A percentile compares a stretch with the other conserved stretches of the same genome.
Conservation (phyloP, 2,888 invertebrate genomes). For the Drosophila mulleri region DNA sequence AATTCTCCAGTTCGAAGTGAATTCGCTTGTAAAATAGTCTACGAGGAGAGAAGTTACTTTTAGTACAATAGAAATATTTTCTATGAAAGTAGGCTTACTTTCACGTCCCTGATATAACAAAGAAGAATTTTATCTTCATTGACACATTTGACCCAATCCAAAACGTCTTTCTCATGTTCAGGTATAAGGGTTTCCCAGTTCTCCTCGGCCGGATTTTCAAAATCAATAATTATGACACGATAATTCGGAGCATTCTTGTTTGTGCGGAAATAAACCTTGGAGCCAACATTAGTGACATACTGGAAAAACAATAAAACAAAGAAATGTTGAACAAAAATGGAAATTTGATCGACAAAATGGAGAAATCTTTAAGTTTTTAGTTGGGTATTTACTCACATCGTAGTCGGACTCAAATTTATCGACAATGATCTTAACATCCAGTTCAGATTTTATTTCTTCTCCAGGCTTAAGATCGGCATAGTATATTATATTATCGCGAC, state of each 20-base stretch:
- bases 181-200: conserved; percentile 94
- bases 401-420: conserved; percentile 97
- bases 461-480: conserved; percentile 91
- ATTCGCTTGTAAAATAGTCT: conserved; percentile 94
- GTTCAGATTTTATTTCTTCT: conserved; percentile 88
- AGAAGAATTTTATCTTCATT: conserved; percentile 94
- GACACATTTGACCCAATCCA: conserved; percentile 95
- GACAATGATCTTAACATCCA: conserved; percentile 92
- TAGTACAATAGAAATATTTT: not conserved
- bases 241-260: conserved; percentile 98
- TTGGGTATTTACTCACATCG: conserved; percentile 87
- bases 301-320: conserved; percentile 85
- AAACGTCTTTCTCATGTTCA: conserved; percentile 93
- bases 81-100: conserved; percentile 87
- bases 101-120: conserved; percentile 97
- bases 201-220: conserved; percentile 89
- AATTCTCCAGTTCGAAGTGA: conserved; percentile 90
- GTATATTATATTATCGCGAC: conserved; percentile 95
- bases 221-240: conserved; percentile 93
- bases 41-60: conserved; percentile 31
- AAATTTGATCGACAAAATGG: not conserved
- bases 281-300: conserved; percentile 95
- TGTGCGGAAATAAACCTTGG: conserved; percentile 93
- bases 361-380: not conserved
- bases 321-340: not conserved